Percentiles rank a stretch among this genome's conserved stretches.
Conservation (phyloP, 2,888 invertebrate species). For the Dromius quadrimaculatus region DNA sequence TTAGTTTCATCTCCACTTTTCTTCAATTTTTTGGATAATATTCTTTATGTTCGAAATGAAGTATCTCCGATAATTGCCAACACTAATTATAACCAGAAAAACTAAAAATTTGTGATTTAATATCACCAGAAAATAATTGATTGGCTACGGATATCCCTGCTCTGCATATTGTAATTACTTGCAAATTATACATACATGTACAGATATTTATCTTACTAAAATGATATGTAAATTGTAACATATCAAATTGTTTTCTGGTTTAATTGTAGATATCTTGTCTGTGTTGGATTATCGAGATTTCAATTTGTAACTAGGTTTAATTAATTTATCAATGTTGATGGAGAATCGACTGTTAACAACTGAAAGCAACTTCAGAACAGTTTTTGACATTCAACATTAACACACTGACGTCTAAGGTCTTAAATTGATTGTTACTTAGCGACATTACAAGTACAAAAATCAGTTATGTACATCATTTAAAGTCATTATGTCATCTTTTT, state of each 20-base stretch:
- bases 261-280: slow-evolving; percentile 20
- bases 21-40: slow-evolving; percentile 3
- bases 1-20: too few relatives aligned
- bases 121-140: slow-evolving; percentile 36
- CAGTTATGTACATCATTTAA: too few relatives aligned
- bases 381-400: too few relatives aligned
- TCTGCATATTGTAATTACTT: slow-evolving; percentile 35
- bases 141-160: slow-evolving; percentile 32
- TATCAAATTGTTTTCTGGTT: slow-evolving; percentile 29
- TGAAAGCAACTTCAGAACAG: too few relatives aligned
- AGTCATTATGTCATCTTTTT: too few relatives aligned
- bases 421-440: too few relatives aligned
- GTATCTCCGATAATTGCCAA: slow-evolving; percentile 26
- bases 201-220: slow-evolving; percentile 27
- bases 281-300: slow-evolving; percentile 27
- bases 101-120: slow-evolving; percentile 12
- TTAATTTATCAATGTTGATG: slow-evolving; percentile 6
- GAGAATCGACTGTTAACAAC: too few relatives aligned
- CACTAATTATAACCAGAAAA: slow-evolving; percentile 24
- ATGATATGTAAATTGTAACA: slow-evolving; percentile 29
- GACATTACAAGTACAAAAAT: too few relatives aligned
- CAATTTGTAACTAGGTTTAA: slow-evolving; percentile 7
- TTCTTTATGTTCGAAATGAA: slow-evolving; percentile 35
- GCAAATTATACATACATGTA: slow-evolving; percentile 30
- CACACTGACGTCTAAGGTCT: too few relatives aligned